Evolutionary conservation across 2,113 vertebrate genomes (phyloP).

Genomic region (Cairina moschata): DNA sequence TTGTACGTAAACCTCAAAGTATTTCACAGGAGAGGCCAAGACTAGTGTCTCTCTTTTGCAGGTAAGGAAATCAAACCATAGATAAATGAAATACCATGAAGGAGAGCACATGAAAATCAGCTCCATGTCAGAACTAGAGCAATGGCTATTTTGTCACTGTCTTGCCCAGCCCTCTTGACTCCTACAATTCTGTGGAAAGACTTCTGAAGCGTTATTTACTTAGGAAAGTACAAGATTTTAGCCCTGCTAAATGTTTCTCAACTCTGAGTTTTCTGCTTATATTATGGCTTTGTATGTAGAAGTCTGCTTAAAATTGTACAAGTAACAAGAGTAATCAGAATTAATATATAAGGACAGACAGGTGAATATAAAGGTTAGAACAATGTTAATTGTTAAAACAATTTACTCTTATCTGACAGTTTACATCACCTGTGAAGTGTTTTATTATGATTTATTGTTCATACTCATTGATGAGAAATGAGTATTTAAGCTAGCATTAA

Average conservation of each 20-base stretch:
- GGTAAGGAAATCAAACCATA: neutral
- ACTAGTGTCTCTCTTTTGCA: neutral
- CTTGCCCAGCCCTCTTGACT: neutral
- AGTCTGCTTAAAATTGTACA: neutral
- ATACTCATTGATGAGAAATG: neutral
- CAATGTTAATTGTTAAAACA: neutral
- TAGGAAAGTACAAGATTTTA: neutral
- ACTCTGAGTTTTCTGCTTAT: neutral
- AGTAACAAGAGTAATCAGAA: neutral
- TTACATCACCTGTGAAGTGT: neutral
- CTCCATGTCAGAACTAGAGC: neutral
- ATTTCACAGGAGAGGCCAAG: neutral
- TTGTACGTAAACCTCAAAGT: neutral
- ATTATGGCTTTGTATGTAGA: neutral
- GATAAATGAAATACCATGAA: neutral
- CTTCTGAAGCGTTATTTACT: neutral
- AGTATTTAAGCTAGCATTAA: slow-evolving; percentile 17
- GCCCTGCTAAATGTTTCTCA: neutral
- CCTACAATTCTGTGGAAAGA: neutral
- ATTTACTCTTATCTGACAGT: neutral
- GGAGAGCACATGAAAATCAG: neutral
- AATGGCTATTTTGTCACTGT: neutral
- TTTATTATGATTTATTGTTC: slow-evolving; percentile 19
- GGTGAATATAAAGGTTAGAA: slow-evolving; percentile 15
- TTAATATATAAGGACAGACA: neutral